Percentiles rank a stretch among this genome's conserved stretches.
These are phyloP conservation scores for Myathropa florea DNA, from an alignment of 2,888 invertebrate genomes.

Conservation along the genomic window DNA sequence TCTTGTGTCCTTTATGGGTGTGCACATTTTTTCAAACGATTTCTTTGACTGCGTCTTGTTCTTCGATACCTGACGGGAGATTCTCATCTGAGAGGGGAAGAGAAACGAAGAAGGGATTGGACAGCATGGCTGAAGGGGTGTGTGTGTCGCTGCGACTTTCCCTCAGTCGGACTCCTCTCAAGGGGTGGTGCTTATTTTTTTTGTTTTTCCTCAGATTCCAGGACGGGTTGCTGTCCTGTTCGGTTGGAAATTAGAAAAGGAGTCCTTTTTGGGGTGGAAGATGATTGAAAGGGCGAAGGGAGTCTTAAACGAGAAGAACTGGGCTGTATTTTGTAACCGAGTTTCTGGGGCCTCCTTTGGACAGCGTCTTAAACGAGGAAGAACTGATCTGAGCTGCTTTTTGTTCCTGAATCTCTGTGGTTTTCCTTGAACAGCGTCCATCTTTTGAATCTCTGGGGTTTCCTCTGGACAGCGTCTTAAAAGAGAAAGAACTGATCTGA, in stretches of 20 bases:
- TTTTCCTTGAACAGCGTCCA: no score
- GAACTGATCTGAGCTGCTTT: no score
- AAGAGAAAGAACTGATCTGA: no score
- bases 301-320: not conserved
- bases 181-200: constrained; percentile 44
- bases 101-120: constrained; percentile 50
- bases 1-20: constrained; percentile 49
- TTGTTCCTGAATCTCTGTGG: no score
- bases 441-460: no score
- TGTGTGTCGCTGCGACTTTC: not conserved
- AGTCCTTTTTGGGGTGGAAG: not conserved
- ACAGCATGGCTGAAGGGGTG: not conserved
- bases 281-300: not conserved
- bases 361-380: no score
- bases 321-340: no score
- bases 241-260: not conserved
- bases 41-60: constrained; percentile 3
- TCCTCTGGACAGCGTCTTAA: no score
- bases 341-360: no score
- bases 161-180: not conserved
- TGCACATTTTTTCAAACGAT: constrained; percentile 17
- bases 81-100: not conserved
- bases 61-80: constrained; percentile 39
- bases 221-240: not conserved
- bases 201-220: not conserved